These are phyloP conservation scores for Ciconia stormi DNA, from an alignment of 2,113 vertebrate species.

Conservation along the genomic window DNA sequence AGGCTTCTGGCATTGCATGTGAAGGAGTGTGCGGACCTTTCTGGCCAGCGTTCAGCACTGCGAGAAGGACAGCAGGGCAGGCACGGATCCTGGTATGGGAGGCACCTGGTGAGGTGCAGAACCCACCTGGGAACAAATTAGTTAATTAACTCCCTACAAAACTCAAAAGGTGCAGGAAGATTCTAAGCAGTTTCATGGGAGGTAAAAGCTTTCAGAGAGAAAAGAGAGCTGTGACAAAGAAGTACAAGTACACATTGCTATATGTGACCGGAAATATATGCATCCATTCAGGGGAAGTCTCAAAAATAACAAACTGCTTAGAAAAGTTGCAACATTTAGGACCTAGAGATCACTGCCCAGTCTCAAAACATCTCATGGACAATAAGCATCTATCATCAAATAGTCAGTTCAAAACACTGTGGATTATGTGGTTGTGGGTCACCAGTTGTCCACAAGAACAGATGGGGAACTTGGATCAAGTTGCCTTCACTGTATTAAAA, in stretches of 20 bases:
- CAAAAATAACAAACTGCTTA: background rate
- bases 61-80: background rate
- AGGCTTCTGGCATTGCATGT: background rate
- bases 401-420: background rate
- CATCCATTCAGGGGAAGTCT: background rate
- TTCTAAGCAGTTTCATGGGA: background rate
- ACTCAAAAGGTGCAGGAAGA: background rate
- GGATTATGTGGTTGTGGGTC: background rate
- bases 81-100: background rate
- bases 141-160: background rate
- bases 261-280: background rate
- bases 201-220: background rate
- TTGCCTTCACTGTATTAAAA: background rate
- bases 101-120: background rate
- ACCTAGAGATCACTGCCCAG: background rate
- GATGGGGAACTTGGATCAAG: background rate
- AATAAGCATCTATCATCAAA: background rate
- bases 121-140: background rate
- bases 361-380: constrained; percentile 3
- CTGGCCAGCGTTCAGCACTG: background rate
- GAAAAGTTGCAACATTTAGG: background rate
- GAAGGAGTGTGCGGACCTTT: background rate
- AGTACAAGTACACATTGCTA: background rate
- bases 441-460: background rate
- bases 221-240: background rate